Base-by-base conservation (phyloP, 2,797 vertebrate genomes). In the Peromyscus aztecus region DNA sequence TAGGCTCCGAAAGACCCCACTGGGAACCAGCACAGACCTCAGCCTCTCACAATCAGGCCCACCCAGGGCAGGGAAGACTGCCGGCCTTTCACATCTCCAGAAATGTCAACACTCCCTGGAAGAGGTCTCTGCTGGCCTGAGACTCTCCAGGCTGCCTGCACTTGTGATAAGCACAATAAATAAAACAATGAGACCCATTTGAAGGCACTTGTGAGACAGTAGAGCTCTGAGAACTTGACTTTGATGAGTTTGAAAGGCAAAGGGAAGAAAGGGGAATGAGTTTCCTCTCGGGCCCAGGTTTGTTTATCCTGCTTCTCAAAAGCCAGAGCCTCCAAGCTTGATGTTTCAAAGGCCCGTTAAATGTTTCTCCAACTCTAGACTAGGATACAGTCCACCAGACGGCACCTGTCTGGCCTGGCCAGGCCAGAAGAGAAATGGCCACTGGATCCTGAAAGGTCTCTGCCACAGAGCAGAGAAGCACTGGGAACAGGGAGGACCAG, bases 191-290 rank as follows among this genome's bases (percentile, higher is more conserved):
- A 97, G 91, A 71, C 95, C 95, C 93, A 97, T 97, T 86, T 96
- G 93, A 97, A 97, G 97, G 91, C 75, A 96, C 96, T 96, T 97
- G 96, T 94, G 96, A 97, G 96, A 97, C 93, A 95, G 96, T 46
- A 34, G 67, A 90, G 91, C 97, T 97, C 95, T 94, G 87, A 97
- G 96, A 98, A 97, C 92, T 97, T 93, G 90, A 95, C 95, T 97
- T 97, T 96, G 95, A 98, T 97, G 96, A 95, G 91, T 97, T 95
- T 97, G 95, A 97, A 98, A 98, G 96, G 97, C 96, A 97, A 89
- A 95, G 93, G 82, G 82, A 95, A 97, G 87, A 96, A 96, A 96
- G 94, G 78, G 94, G 93, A 96, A 71, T 52, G 82, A 97, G 80
- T 90, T 96, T 85, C 87, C 96, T 97, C 96, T 94, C 89, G 96